These are phyloP conservation scores for Himalopsyche phryganea DNA, from an alignment of 1,140 invertebrate species.

Conservation along the genomic window DNA sequence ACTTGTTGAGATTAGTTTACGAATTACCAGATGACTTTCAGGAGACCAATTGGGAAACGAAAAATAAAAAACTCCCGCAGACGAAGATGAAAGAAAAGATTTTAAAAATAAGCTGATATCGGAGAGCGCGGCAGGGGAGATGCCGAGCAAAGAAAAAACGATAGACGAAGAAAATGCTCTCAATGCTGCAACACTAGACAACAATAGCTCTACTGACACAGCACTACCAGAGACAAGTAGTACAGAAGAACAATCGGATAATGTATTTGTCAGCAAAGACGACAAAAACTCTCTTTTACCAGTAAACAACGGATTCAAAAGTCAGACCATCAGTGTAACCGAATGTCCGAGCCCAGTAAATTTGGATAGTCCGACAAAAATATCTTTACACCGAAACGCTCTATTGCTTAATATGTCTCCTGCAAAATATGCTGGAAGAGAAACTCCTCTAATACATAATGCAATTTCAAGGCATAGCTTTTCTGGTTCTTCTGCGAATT, in stretches of 20 bases:
- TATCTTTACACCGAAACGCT: slow-evolving; percentile 3
- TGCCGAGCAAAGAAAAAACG: slow-evolving; percentile 7
- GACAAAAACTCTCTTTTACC: slow-evolving; percentile 1
- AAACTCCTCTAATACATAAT: slow-evolving; percentile 3
- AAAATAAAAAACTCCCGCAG: background rate
- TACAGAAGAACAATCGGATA: slow-evolving; percentile 14
- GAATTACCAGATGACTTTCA: slow-evolving; percentile 44
- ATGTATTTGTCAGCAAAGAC: slow-evolving; percentile 18
- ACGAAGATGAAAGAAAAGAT: slow-evolving; percentile 6
- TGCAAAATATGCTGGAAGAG: slow-evolving; percentile 2
- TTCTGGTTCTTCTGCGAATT: slow-evolving; percentile 16
- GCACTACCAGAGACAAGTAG: too few relatives aligned
- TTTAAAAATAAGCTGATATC: slow-evolving; percentile 6
- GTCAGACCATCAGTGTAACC: slow-evolving; percentile 28
- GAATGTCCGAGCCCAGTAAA: slow-evolving; percentile 16
- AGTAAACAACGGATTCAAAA: slow-evolving; percentile 11
- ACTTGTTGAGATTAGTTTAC: slow-evolving; percentile 50
- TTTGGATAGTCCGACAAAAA: slow-evolving; percentile 5
- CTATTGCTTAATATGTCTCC: slow-evolving; percentile 5
- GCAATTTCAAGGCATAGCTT: slow-evolving; percentile 18
- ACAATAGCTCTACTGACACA: slow-evolving; percentile 4
- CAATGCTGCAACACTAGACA: slow-evolving; percentile 24
- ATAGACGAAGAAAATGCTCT: slow-evolving; percentile 30
- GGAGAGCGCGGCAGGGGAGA: slow-evolving; percentile 21
- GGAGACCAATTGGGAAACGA: slow-evolving; percentile 23